Conservation (phyloP, 53 echinoderm and acorn worm species). For the Zoroaster sp. region DNA sequence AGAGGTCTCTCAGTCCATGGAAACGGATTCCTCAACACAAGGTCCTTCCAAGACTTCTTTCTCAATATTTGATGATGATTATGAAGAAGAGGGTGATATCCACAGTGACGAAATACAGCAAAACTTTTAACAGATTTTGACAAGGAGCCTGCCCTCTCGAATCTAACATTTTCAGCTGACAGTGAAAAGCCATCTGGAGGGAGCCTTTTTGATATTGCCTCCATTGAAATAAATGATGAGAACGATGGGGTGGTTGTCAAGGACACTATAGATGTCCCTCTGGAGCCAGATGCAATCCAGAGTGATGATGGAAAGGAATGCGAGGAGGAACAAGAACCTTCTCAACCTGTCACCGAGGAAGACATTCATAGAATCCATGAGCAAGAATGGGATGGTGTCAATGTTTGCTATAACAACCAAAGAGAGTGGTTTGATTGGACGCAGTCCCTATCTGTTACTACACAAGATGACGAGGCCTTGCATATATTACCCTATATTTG, state of each 20-base stretch:
- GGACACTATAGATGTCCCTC: background rate
- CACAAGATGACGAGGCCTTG: slow-evolving; percentile 69
- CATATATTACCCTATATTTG: slow-evolving; percentile 99
- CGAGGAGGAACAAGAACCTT: slow-evolving; percentile 8
- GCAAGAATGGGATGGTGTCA: slow-evolving; percentile 86
- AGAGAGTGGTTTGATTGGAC: slow-evolving; percentile 87
- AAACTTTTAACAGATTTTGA: background rate
- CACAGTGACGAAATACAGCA: background rate
- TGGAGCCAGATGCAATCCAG: background rate
- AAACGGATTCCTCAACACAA: background rate
- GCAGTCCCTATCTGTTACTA: slow-evolving; percentile 64
- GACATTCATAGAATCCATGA: slow-evolving; percentile 71
- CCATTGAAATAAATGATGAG: background rate
- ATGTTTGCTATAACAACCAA: slow-evolving; percentile 76
- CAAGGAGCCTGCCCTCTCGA: background rate
- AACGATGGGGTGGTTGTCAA: background rate
- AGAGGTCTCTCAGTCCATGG: background rate
- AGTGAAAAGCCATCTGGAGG: background rate
- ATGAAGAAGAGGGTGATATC: slow-evolving; percentile 18
- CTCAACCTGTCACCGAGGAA: slow-evolving; percentile 61
- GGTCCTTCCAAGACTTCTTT: background rate
- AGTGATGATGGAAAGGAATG: background rate
- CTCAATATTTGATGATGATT: slow-evolving; percentile 62
- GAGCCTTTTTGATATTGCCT: background rate
- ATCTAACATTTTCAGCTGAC: background rate